Conservation (phyloP, 2,888 invertebrate species). For the Drosophila recens region DNA sequence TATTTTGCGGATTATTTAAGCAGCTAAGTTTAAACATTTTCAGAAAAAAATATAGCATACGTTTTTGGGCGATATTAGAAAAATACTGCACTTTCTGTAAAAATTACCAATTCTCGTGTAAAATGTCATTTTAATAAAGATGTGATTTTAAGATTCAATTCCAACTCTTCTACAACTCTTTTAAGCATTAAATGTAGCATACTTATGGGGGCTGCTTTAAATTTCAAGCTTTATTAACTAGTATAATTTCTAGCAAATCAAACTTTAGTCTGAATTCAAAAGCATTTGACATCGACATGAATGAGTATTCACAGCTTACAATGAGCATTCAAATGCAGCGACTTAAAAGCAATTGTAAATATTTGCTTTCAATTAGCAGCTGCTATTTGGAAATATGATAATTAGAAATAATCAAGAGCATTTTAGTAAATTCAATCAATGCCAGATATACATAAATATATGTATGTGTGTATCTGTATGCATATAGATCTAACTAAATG, state of each 20-base stretch:
- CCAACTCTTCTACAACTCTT: too few species aligned
- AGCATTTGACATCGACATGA: not conserved
- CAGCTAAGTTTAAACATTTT: too few species aligned
- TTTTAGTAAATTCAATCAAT: conserved; percentile 34
- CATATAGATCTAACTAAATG: conserved; percentile 4
- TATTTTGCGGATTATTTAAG: too few species aligned
- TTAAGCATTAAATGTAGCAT: too few species aligned
- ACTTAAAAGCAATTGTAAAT: conserved; percentile 27
- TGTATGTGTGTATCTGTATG: not conserved
- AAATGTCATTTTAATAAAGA: too few species aligned
- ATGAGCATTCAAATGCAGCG: conserved; percentile 1
- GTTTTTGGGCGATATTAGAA: too few species aligned
- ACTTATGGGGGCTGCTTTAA: too few species aligned
- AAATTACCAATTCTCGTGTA: too few species aligned
- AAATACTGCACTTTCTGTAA: too few species aligned
- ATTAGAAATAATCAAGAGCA: conserved; percentile 3
- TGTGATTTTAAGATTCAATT: too few species aligned
- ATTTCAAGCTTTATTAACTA: not conserved
- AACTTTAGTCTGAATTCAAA: not conserved
- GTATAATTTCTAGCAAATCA: not conserved
- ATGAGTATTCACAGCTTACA: conserved; percentile 1
- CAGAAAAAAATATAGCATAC: too few species aligned
- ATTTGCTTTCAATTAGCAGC: conserved; percentile 62
- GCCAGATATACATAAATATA: not conserved
- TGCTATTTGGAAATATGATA: conserved; percentile 21